Base-by-base conservation (phyloP, 2,888 invertebrate species). In the Altica lythri region DNA sequence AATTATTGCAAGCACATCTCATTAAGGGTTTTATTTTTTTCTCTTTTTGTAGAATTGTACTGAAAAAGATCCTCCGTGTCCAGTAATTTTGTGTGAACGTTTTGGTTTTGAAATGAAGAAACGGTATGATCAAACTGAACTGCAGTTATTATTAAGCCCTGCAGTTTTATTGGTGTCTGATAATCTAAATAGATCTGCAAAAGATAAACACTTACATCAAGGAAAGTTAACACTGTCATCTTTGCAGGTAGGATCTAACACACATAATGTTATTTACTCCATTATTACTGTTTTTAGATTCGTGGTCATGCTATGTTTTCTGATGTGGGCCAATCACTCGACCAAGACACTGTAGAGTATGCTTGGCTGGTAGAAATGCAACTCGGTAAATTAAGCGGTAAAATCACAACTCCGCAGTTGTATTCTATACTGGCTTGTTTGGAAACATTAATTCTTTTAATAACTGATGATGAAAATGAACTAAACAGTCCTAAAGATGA, bases 101-200 rank as follows among this genome's bases (percentile, higher is more conserved):
- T 86, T 99, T 62, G 95, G 94, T 1, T 96, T 99, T 75, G 99
- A 99, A 81, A 90, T 99, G 92, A 92, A 93, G 72, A 99, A 98
- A 75, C 84, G 86, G 13, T 97, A 90, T 74, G 84, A 85, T 56
- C 96, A 97, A 75, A 97, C 95, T 0, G 88, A 90, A 68, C 79
- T 99, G 4, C 98, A 99, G 73, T 81, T 98, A 0, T 75, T 93
- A 3, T 78, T 93, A 0, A 95, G 95, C 63, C 97, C 97, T 0
- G 88, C 93, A 1, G 89, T 94, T 67, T 79, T 96, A 60, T 81
- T 92, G 4, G 84, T 90, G 1, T 83, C 87, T 0, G 92, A 92
- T 69, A 86, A 85, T 63, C 77, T 88, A 5, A 83, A 86, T 35
- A 80, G 90, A 32, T 78, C 89, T 0, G 83, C 81, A 57, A 83